Conservation (phyloP, 2,113 vertebrate genomes). For the Carollia perspicillata region DNA sequence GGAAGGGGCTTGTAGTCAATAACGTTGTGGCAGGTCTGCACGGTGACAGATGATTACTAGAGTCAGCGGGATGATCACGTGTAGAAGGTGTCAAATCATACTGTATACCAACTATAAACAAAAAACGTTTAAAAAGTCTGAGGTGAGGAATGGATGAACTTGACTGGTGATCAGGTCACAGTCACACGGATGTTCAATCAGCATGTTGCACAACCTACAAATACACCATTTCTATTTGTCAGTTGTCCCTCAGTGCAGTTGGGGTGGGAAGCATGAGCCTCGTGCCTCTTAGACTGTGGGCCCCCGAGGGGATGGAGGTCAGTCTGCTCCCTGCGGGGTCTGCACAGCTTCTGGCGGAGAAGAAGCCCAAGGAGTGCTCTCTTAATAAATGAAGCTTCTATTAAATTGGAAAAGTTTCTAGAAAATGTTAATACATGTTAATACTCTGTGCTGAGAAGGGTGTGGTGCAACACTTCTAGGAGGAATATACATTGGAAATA, state of each 20-base stretch:
- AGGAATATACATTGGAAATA: not conserved
- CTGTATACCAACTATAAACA: not conserved
- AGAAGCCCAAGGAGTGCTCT: not conserved
- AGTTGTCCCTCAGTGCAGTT: not conserved
- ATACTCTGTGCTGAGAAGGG: not conserved
- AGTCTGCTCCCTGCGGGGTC: not conserved
- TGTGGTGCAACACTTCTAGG: not conserved
- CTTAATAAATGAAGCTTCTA: not conserved
- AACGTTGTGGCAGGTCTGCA: not conserved
- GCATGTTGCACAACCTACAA: not conserved
- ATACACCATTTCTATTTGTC: not conserved
- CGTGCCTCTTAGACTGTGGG: not conserved
- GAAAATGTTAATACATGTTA: not conserved
- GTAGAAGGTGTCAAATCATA: not conserved
- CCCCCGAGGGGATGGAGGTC: too few species aligned
- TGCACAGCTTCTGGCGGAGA: not conserved
- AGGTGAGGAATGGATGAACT: not conserved
- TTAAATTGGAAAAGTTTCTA: not conserved
- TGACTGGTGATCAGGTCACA: not conserved
- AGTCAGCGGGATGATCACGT: not conserved
- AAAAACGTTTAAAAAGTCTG: not conserved
- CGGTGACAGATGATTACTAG: not conserved
- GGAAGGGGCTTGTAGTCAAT: not conserved
- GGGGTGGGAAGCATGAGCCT: not conserved
- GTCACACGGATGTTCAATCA: not conserved